Base-by-base conservation (phyloP, 1,140 invertebrate genomes). In the Drosophila aff. region DNA sequence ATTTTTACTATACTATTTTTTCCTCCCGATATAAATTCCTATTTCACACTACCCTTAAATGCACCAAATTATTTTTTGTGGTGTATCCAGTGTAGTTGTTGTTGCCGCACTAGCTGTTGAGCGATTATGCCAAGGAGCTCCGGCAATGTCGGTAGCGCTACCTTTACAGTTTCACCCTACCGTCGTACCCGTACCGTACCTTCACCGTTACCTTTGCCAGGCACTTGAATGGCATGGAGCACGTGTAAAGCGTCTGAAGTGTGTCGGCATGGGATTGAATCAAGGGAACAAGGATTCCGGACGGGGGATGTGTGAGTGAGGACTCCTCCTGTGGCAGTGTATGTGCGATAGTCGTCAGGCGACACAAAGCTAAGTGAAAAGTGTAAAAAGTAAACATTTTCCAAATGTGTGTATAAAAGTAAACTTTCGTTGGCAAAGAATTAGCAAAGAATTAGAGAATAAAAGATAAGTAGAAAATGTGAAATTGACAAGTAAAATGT, bases 121-220 rank as follows among this genome's bases (percentile, higher is more conserved):
- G 83, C 83, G 83, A 87, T 87, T 87, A 87, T 87, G 83, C 83
- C 84, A 89, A 87, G 83, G 80, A 89, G 80, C 76, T 66, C n/a
- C 64, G 31, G 33, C 60, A 57, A 60, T 63, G 61, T 72, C 58
- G 57, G 60, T 67, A 23, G 50, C 76, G 50, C 38, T 79, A 50
- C 67, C 53, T 72, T 50, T 73, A 59, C 68, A 43, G 43, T 65
- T 62, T 62, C 23, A 18, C 58, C 63, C 36, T 44, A 6, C 23
- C 46, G 8, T 11, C 46, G 4, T 16, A n/a, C 21, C 60, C 21
- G 7, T 16, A 4, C 21, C 21, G 7, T 36, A 38, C 21, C 60
- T 40, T 52, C 28, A 13, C 31, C 40, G 41, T 6, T 41, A 36
- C 55, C 36, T 50, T 33, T 64, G 46, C 67, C 62, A 68, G 76